These are phyloP conservation scores for Nyctalus aviator DNA, from an alignment of 2,797 vertebrate species.

Conservation along the genomic window DNA sequence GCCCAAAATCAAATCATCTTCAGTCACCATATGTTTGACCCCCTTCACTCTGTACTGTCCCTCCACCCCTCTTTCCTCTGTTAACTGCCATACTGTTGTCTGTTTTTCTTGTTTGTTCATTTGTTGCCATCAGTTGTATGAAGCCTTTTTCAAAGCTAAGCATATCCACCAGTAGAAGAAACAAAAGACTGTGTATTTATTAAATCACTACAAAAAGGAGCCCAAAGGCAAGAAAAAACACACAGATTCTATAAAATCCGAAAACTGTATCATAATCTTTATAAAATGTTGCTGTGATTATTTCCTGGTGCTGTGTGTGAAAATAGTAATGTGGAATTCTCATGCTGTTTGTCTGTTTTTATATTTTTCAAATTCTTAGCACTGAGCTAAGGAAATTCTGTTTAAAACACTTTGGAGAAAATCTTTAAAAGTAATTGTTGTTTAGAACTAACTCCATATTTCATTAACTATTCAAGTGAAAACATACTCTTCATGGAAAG, in stretches of 20 bases:
- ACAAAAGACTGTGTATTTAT: neutral
- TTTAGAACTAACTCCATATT: conserved; percentile 74
- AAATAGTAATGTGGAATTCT: neutral
- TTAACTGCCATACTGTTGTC: neutral
- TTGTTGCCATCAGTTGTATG: neutral
- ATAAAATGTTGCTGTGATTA: neutral
- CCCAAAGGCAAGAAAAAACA: neutral
- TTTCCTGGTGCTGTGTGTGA: neutral
- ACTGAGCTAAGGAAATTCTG: neutral
- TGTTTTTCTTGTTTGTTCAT: neutral
- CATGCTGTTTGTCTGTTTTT: neutral
- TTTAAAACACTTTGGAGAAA: conserved; percentile 75
- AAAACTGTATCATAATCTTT: neutral
- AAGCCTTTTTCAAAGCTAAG: neutral
- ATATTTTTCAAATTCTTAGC: neutral
- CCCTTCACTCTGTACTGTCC: neutral
- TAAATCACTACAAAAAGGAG: neutral
- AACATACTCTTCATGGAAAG: conserved; percentile 71
- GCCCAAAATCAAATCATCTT: neutral
- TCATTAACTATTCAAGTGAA: conserved; percentile 72
- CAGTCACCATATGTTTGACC: neutral
- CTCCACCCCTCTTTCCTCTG: neutral
- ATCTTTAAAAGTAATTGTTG: conserved; percentile 72
- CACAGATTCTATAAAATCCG: neutral
- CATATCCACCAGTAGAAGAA: neutral